Evolutionary conservation across 2,888 invertebrate species (phyloP), one percentile per base, ranked within the genome.

Genomic region (Leptopilina syphax): DNA sequence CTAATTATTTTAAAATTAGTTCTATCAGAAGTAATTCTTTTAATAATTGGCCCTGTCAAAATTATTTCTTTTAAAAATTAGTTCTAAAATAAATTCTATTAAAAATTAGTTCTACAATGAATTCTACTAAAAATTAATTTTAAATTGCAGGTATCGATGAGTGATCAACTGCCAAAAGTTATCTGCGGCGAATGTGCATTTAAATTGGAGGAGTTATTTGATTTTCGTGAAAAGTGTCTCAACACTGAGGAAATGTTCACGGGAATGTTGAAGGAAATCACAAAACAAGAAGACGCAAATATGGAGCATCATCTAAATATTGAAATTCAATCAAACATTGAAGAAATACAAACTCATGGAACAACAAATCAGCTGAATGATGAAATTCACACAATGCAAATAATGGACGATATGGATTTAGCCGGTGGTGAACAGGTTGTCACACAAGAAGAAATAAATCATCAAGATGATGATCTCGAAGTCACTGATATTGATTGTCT

Each of bases 91-190:
- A 3, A 34, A 34, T 34, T 34, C 34, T 4, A 34, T 34, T 34
- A 4, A 34, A 34, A 34, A 34, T 34, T 34, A 34, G 34, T 34
- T 34, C 34, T 34, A 34, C 3, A 34, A 34, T 34, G 34, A 34
- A 34, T 34, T 34, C 34, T 34, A 34, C 4, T 2, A 34, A 34
- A 34, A 34, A 34, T 34, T 3, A 34, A 34, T 34, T 60, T 60
- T 47, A 1, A 63, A 12, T 76, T 18, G 0, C 34, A 84, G 94
- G 93, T 94, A 47, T 93, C 93, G 67, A 91, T 93, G 89, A 89
- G 91, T 27, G 94, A 94, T 87, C 93, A 93, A 83, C 90, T 94
- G 68, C 94, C 94, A 27, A 94, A 94, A 91, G 93, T 94, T 88
- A 92, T 94, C 4, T 94, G 94, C 84, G 93, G 93, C 83, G 92